Base-by-base conservation (phyloP, 2,888 invertebrate species). In the Mythimna ferrago region DNA sequence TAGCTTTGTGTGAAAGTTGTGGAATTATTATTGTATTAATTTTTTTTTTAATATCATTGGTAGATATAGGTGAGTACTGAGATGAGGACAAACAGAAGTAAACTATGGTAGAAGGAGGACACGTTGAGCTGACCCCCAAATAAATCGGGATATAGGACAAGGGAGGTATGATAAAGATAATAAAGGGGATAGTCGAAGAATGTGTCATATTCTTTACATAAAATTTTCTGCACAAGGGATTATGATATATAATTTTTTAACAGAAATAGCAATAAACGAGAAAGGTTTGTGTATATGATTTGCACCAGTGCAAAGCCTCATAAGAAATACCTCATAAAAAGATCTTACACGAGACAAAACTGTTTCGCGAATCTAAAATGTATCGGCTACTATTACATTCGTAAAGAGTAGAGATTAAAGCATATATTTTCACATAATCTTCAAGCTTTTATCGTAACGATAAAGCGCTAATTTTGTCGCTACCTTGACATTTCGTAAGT, bases 401-500 rank as follows among this genome's bases (percentile, higher is more conserved):
- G 41, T 14, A 38, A 41, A 57, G 51, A 26, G 1, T 53, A 21
- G 6, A 21, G 51, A 53, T 9, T 35, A 35, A 26, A 3, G 26
- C 26, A 58, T 56, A 60, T 62, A 53, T 62, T 62, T 77, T 67
- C 19, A 21, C 19, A 53, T 62, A 32, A 66, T 16, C 67, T 41
- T 53, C 63, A 38, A 79, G 41, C 48, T 57, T 76, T 61, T 68
- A 53, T 62, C n/a, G 44, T 32, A 38, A 51, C 56, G 56, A 44
- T 65, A 35, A 63, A 70, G 56, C 38, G 69, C 61, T 38, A 44
- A 81, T 61, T 51, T 53, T 38, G 14, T 26, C n/a, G 11, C 57
- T 48, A 16, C 58, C 76, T 81, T 77, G 76, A 77, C 82, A 76
- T 77, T 77, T 77, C 21, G 48, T 19, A 76, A 76, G 61, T 54